phyloP scores from a whole-genome alignment of 2,888 invertebrate genomes.

The Opisthograptis luteolata region DNA sequence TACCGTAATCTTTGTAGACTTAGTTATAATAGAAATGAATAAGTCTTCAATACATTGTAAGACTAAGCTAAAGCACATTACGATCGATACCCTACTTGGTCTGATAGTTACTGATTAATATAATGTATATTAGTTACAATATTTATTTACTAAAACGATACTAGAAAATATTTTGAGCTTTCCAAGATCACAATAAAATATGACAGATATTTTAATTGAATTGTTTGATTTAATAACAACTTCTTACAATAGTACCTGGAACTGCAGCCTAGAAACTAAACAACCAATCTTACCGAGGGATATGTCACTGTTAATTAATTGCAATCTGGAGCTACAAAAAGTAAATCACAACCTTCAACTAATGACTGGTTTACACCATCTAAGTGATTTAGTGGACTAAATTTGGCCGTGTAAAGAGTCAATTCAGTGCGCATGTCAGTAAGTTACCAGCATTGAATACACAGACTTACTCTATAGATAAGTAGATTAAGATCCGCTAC shows the following conservation, averaged over 20 bases:
- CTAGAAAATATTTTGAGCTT: constrained; percentile 34
- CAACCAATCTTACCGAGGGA: constrained; percentile 59
- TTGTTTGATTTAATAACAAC: no score
- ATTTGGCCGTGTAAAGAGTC: no score
- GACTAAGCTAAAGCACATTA: constrained; percentile 16
- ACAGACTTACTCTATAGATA: no score
- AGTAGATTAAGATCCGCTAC: no score
- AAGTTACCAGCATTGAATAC: no score
- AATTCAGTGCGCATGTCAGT: no score
- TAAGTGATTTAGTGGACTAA: no score
- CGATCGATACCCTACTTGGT: constrained; percentile 25
- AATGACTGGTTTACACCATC: no score
- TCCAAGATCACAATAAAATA: constrained; percentile 39
- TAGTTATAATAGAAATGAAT: constrained; percentile 6
- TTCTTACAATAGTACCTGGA: not conserved
- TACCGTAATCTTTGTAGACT: not conserved
- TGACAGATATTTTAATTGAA: constrained; percentile 19
- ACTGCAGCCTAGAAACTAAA: constrained; percentile 53
- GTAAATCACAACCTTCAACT: constrained; percentile 65
- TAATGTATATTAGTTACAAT: constrained; percentile 1
- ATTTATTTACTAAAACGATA: constrained; percentile 8
- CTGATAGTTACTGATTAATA: constrained; percentile 14
- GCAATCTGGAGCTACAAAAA: constrained; percentile 49
- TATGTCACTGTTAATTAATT: constrained; percentile 64
- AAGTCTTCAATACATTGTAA: constrained; percentile 10